Conservation (phyloP, 2,888 invertebrate species). For the Stramonita haemastoma region DNA sequence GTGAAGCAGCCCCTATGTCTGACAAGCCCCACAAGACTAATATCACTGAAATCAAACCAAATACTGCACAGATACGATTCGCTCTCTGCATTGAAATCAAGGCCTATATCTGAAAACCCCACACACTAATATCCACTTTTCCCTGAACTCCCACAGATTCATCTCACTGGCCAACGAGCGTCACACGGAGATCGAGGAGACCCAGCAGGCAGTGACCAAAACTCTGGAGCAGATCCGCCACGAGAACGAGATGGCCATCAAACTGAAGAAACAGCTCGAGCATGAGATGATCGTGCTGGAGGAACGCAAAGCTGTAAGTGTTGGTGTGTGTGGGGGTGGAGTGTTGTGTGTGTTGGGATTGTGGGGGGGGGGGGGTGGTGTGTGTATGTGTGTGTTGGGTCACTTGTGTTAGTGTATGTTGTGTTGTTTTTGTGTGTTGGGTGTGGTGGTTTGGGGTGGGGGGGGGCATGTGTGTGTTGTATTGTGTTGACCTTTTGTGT, state of each 20-base stretch:
- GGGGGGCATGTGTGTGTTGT: not conserved
- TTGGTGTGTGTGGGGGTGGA: too few species aligned
- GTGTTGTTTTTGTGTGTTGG: not conserved
- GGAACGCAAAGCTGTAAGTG: slow-evolving; percentile 73
- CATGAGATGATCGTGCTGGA: slow-evolving; percentile 76
- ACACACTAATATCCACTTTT: too few species aligned
- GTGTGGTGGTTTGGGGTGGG: not conserved
- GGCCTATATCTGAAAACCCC: too few species aligned
- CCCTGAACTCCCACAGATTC: slow-evolving; percentile 61
- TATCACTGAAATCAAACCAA: too few species aligned
- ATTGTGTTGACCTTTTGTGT: not conserved
- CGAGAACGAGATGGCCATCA: slow-evolving; percentile 73
- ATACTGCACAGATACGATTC: too few species aligned
- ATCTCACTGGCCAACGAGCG: slow-evolving; percentile 69
- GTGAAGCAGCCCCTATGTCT: too few species aligned
- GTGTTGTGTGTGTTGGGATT: not conserved
- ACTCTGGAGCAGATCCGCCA: slow-evolving; percentile 72
- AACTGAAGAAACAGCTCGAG: slow-evolving; percentile 74
- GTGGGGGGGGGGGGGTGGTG: not conserved
- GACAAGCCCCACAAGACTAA: too few species aligned
- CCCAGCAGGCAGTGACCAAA: slow-evolving; percentile 65
- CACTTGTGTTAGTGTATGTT: not conserved
- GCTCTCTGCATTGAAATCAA: too few species aligned
- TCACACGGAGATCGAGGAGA: slow-evolving; percentile 63
- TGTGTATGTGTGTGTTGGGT: not conserved